Evolutionary conservation across 2,113 vertebrate genomes (phyloP), one percentile per base, ranked within the genome.

Genomic region (Aptenodytes patagonicus): DNA sequence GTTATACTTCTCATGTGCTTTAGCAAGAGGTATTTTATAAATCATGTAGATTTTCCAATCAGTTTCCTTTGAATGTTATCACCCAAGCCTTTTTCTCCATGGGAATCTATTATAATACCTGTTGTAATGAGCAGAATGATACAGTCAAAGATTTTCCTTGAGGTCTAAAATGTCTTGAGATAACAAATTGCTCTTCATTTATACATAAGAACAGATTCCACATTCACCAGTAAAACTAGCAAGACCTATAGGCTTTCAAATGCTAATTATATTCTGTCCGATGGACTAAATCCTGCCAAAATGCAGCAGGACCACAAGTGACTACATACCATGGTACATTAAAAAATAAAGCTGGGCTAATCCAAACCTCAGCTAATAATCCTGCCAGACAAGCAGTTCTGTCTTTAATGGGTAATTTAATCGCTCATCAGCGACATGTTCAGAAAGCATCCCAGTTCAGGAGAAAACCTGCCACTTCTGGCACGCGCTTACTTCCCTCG

Each of bases 401-500:
- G n/a, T 21, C 14, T 60, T 90, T 71, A 77, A 90, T 15, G 52
- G n/a, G 34, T 32, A 77, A 82, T 90, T 82, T 52, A 65, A 87
- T 76, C 5, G 3, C 49, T 90, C 92, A 28, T 32, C 49, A 40
- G 62, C 2, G 11, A 69, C 20, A 46, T 3, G 3, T 34, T 46
- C 32, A n/a, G 32, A 44, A 44, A 57, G 42, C 3, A 6, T 12
- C 47, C 18, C 28, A 5, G 62, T n/a, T 34, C 22, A 28, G 80
- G 47, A 36, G n/a, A 34, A 54, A 73, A 42, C 18, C 76, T n/a
- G 20, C n/a, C 17, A 73, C 24, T n/a, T n/a, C 38, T 2, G 3
- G 51, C 44, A 8, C 4, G 5, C 2, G 0, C 17, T 52, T 18
- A 4, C 11, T 3, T 38, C 38, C 42, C 2, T 0, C 2, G 1